Conservation (phyloP, 2,888 invertebrate species). For the Amiota communis region DNA sequence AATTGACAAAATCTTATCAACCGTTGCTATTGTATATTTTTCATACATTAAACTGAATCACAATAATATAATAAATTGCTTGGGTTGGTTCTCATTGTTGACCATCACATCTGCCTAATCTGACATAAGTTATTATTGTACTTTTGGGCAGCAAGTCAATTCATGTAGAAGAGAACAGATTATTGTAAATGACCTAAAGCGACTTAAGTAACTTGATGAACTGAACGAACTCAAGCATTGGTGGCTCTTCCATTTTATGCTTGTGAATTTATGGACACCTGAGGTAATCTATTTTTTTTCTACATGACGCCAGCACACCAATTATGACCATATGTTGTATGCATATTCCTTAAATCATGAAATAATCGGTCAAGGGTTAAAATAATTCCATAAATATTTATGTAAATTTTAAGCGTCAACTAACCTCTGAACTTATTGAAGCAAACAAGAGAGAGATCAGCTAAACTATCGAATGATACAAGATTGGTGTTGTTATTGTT, state of each 20-base stretch:
- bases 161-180: too few species aligned
- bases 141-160: too few species aligned
- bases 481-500: too few species aligned
- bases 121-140: too few species aligned
- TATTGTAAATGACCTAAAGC: background rate
- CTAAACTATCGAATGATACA: too few species aligned
- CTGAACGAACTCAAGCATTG: background rate
- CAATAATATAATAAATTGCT: too few species aligned
- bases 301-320: background rate
- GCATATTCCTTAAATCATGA: background rate
- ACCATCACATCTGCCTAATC: too few species aligned
- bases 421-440: slow-evolving; percentile 8
- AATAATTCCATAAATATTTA: slow-evolving; percentile 12
- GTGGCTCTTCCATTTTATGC: background rate
- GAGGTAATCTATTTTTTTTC: background rate
- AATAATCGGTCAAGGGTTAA: slow-evolving; percentile 16
- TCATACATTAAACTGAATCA: too few species aligned
- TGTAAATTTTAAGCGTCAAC: background rate
- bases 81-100: too few species aligned
- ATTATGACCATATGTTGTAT: background rate
- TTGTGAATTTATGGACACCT: background rate
- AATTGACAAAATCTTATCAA: too few species aligned
- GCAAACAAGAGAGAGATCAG: slow-evolving; percentile 1
- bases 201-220: background rate
- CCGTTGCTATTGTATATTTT: too few species aligned